Evolutionary conservation across 2,113 vertebrate genomes (phyloP), one percentile per base, ranked within the genome.

Genomic region (Rhinoptilus africanus): DNA sequence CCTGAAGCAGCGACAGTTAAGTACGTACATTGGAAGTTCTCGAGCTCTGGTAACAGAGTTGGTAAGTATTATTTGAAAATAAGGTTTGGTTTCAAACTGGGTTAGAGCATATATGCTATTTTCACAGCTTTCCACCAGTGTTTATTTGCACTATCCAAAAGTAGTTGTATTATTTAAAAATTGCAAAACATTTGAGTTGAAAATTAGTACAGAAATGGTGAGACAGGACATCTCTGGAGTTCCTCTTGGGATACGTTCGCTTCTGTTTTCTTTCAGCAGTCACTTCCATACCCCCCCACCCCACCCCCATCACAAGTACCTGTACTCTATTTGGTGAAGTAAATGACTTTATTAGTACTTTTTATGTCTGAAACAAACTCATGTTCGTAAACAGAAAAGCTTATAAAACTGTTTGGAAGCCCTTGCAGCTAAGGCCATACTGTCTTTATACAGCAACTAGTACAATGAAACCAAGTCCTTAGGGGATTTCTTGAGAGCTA

Each of bases 11-110:
- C 98, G 98, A 54, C 98, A 98, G 60, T 97, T 97, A 12, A 94
- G 96, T 64, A 97, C 98, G 1, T 98, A 98, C 6, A 34, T 96
- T 12, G 98, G 98, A 80, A 98, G 98, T 96, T 97, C 96, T 50
- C 98, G 99, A 16, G 98, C 99, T 47, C 98, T 99, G 56, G 99
- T 99, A 80, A 99, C 99, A 69, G 99, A 99, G 93, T 96, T 99
- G 98, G 99, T 99, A 97, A 98, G 98, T 98, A 26, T 56, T 80
- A 54, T 12, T 45, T 64, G 8, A 85, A 84, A 82, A 30, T 14
- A 32, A 48, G 13, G 3, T 54, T 91, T 77, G 34, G 22, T 73
- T 85, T 94, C 62, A 73, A 1, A 75, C 43, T 85, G 14, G 10
- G 8, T 88, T 47, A 53, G 81, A 59, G 16, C 24, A 16, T 54